phyloP scores from a whole-genome alignment of 1,140 invertebrate species.

The Thaumatotibia leucotreta region DNA sequence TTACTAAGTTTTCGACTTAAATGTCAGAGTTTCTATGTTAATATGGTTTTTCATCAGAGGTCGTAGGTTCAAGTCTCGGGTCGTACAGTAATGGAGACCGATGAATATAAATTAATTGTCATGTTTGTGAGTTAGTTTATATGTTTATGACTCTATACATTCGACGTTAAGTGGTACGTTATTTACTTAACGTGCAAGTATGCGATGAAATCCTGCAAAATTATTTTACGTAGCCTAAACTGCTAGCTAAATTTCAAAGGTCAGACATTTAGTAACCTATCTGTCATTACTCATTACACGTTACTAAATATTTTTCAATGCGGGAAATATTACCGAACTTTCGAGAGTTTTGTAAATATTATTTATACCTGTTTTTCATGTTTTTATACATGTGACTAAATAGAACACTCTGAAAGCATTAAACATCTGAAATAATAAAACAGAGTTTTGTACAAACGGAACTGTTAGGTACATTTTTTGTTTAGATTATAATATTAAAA shows the following conservation, averaged over 20 bases:
- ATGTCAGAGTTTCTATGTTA: conserved; percentile 6
- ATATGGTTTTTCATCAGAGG: background rate
- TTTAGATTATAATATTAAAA: too few relatives aligned
- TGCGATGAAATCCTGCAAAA: background rate
- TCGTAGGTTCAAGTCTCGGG: background rate
- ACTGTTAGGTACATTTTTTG: too few relatives aligned
- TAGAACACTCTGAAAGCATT: too few relatives aligned
- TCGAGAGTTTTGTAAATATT: too few relatives aligned
- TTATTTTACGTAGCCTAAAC: background rate
- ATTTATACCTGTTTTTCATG: too few relatives aligned
- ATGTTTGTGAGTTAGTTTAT: background rate
- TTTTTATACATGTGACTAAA: too few relatives aligned
- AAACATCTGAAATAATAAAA: too few relatives aligned
- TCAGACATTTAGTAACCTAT: too few relatives aligned
- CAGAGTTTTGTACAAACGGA: too few relatives aligned
- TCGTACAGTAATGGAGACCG: background rate
- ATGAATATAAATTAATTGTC: conserved; percentile 2
- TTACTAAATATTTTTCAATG: too few relatives aligned
- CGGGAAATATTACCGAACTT: too few relatives aligned
- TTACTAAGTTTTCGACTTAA: background rate
- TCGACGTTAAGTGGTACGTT: background rate
- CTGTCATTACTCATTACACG: too few relatives aligned
- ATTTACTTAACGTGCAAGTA: background rate
- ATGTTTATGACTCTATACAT: background rate
- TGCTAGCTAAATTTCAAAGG: background rate